Base-by-base conservation (phyloP, 2,888 invertebrate genomes). In the Tuberolachnus salignus region DNA sequence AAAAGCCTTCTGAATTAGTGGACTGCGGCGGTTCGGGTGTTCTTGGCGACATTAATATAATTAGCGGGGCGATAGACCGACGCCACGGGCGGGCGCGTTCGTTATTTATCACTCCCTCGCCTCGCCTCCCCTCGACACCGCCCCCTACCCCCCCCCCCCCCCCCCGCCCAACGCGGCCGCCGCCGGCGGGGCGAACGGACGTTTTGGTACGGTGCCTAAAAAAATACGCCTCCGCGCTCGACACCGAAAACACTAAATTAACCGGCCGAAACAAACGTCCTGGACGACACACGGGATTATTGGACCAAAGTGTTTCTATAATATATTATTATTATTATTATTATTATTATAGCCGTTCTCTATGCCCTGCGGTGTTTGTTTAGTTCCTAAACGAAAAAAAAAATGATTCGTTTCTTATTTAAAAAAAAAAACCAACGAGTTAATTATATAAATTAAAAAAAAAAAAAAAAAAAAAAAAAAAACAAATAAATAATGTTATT, bases 201-300 rank as follows among this genome's bases (percentile, higher is more conserved):
- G 66, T 75, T 75, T 66, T 75, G 75, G 75, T 66, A 66, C 64
- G 55, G 55, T 75, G 75, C 75, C 75, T 75, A 66, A 64, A 74
- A 74, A 74, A 74, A 74, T 64, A 74, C 73, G 53, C 51, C 61
- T 63, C 21, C 73, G 46, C 63, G 16, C 53, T 42, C 63, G 64
- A 64, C 70, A 44, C 55, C 53, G 69, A 55, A 46, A 53, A 64
- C 64, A 23, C 63, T 74, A 74, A 74, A 74, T 74, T 53, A 74
- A 63, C 63, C 66, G 71, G 46, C 44, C 53, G 34, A 71, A 64
- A 74, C 63, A 74, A 74, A 74, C 19, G 72, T 63, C n/a, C 49
- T 51, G 73, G 51, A 73, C 21, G 63, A 73, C 73, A 73, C 73
- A 63, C 51, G 72, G 34, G 49, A 19, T 73, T 61, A 63, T 73